Conservation (phyloP, 2,797 vertebrate species). For the Babyrousa celebensis region DNA sequence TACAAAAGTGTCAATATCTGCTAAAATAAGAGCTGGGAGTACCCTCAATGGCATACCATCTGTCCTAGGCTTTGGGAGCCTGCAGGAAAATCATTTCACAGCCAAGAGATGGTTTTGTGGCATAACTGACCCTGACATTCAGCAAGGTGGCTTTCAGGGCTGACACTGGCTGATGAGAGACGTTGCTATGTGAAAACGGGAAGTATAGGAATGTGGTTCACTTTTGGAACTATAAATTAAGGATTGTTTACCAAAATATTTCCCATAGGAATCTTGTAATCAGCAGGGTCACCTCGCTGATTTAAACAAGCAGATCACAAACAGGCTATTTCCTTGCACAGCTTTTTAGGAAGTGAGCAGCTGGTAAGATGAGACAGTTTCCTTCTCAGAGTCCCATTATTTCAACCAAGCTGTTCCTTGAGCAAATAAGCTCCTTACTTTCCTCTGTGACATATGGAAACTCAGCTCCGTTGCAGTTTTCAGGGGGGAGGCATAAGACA, state of each 20-base stretch:
- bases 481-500: neutral
- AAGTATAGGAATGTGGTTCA: neutral
- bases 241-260: neutral
- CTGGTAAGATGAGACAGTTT: neutral
- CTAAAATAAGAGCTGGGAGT: slow-evolving; percentile 70
- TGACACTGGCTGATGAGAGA: neutral
- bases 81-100: slow-evolving; percentile 15
- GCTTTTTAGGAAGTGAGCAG: neutral
- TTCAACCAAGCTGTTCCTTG: neutral
- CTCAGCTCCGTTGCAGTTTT: neutral
- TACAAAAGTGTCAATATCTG: slow-evolving; percentile 75
- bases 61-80: slow-evolving; percentile 59
- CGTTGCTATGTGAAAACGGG: neutral
- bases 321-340: neutral
- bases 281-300: neutral
- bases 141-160: neutral
- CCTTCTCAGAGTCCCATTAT: neutral
- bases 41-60: slow-evolving; percentile 54
- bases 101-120: slow-evolving; percentile 54
- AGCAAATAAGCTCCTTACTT: neutral
- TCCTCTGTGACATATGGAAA: neutral
- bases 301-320: neutral
- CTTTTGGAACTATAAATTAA: slow-evolving; percentile 46
- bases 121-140: neutral
- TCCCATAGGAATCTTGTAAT: slow-evolving; percentile 16